Base-by-base conservation (phyloP, 2,888 invertebrate genomes). In the Acanthococcus lagerstroemiae region DNA sequence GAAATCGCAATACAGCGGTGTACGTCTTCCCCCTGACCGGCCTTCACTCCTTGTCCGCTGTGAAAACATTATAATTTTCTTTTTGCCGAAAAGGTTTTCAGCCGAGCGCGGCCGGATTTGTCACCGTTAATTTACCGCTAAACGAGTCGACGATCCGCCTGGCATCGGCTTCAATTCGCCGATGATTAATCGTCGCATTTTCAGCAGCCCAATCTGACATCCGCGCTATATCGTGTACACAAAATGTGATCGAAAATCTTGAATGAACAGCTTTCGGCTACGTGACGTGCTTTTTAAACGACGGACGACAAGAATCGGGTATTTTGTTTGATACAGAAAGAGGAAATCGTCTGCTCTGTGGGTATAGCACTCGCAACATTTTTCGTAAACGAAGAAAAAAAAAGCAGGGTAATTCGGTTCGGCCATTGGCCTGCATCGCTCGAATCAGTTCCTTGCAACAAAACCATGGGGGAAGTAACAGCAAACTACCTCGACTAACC, bases 71-170 rank as follows among this genome's bases (percentile, higher is more conserved):
- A 61, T 52, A 61, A 61, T 61, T 61, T 61, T 61, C 52, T 61
- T 52, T 61, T 52, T 52, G 48, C 37, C 45, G 24, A 52, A 61
- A 61, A 50, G 52, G 37, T 61, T 52, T 50, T 50, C 50, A 27
- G 52, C 7, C 22, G 9, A 22, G 24, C 15, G 52, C 52, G 6
- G 19, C 21, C 58, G 61, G 61, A 61, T 61, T 61, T 61, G 52
- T 61, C 61, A 37, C 50, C 61, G 52, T 61, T 61, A 61, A 61
- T 61, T 61, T 61, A 37, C 52, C 30, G 52, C 52, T 52, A 50
- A 58, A 50, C 50, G 48, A 48, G 61, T 6, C 37, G 37, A 26
- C 61, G 19, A 12, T 52, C 15, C 22, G 21, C 52, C 24, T 21
- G 9, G 21, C 9, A 9, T 21, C 21, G 52, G 15, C 9, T 52